A percentile compares a stretch with the other conserved stretches of the same genome.
phyloP scores from a whole-genome alignment of 2,113 vertebrate genomes.

The Anolis carolinensis region DNA sequence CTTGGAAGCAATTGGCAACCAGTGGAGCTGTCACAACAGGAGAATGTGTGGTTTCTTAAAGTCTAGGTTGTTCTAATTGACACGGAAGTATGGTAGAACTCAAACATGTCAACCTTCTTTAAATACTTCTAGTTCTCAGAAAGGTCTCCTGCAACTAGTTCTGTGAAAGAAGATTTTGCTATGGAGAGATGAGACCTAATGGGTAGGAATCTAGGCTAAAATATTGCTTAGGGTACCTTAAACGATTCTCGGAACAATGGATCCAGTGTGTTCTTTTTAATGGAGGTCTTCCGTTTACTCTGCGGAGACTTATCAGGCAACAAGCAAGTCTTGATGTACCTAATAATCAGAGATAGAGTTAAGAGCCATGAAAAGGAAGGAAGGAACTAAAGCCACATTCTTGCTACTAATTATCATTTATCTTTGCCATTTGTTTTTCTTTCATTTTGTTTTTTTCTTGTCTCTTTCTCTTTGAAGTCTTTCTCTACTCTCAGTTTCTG shows the following conservation, averaged over 20 bases:
- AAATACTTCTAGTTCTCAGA: neutral
- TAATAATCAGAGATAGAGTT: conserved; percentile 52
- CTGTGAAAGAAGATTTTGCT: neutral
- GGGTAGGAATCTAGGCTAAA: neutral
- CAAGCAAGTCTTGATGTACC: conserved; percentile 88
- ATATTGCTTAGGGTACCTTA: conserved; percentile 74
- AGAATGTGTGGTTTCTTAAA: neutral
- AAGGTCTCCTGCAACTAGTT: neutral
- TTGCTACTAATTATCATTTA: conserved; percentile 6
- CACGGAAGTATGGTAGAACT: neutral
- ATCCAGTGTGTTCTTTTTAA: conserved; percentile 84
- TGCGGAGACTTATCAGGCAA: conserved; percentile 83
- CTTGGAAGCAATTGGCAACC: too few species aligned
- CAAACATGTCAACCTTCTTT: neutral
- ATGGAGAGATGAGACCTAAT: neutral
- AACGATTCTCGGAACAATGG: conserved; percentile 87
- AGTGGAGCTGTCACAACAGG: too few species aligned
- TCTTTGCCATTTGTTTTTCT: neutral
- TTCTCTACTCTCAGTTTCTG: neutral
- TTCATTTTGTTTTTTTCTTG: neutral
- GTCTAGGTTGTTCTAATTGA: neutral
- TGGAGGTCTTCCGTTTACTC: conserved; percentile 84
- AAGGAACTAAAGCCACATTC: neutral
- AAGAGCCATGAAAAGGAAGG: neutral
- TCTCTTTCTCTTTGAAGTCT: neutral